Base-by-base conservation (phyloP, 1,140 invertebrate genomes). In the Euglossa dilemma region DNA sequence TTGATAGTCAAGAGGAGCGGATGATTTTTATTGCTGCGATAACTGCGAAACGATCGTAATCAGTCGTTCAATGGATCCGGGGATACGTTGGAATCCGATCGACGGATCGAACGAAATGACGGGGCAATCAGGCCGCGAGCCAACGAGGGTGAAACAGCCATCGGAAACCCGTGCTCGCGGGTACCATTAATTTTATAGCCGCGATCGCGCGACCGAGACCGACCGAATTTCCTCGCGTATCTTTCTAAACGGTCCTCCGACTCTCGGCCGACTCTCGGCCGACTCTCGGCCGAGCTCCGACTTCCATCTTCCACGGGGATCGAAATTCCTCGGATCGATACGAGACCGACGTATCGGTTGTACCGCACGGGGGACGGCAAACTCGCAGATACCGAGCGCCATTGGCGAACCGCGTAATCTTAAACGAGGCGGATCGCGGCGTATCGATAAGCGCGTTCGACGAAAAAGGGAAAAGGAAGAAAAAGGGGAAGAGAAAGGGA, bases 141-240 rank as follows among this genome's bases (percentile, higher is more conserved):
- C 70, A 80, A 80, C 70, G 70, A 74, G 79, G 70, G 79, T 74
- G 79, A 80, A 80, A 73, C 70, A 64, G 70, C 79, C 36, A 74
- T 74, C 70, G 70, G 79, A 74, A 80, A 80, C 70, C 16, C 78
- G 59, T 52, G 69, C 56, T 52, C 52, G 66, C 66, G 77, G 50
- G n/a, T 70, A 28, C 52, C 79, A 64, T 80, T 80, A 52, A 66
- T 80, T 80, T 80, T 74, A 73, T 66, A 23, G 59, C 28, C 50
- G 12, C 50, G 79, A 74, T 73, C 79, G 69, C 66, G 90, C 90
- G 91, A 92, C 91, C 92, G 92, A 93, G 92, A 91, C 90, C 90
- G 93, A 93, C 92, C 91, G 91, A 92, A 92, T 92, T 93, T 93
- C 93, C 92, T 93, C 91, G 92, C 92, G 91, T 91, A n/a, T 59